Evolutionary conservation across 2,113 vertebrate genomes (phyloP), one percentile per base, ranked within the genome.

Genomic region (Noctilio leporinus): DNA sequence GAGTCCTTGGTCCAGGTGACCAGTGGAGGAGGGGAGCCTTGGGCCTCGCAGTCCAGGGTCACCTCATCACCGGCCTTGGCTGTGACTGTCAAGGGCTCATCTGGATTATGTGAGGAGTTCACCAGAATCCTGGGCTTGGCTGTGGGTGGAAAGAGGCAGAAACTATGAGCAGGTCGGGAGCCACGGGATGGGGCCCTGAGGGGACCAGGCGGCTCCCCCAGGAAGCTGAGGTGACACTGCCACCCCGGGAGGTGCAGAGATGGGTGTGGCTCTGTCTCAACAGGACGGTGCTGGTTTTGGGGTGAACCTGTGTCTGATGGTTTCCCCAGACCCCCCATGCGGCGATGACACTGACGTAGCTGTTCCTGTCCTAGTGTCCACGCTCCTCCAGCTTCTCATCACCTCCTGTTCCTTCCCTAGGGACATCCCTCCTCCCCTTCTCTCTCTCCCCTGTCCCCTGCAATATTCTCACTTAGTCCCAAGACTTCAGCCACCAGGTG

Each of bases 1-100:
- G 98, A 98, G 33, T 99, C 99, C 89, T 98, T 98, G 65, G 97
- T 99, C 99, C 99, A 99, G 9, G 98, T 97, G 88, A 99, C 98
- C 45, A 99, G 45, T 0, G 99, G 99, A 38, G 98, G 94, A 0
- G 99, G 99, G 43, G 85, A 96, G 28, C 99, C 99, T 4, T 98
- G 96, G 59, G 94, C 99, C 81, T 99, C 98, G 0, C 99, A 99
- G 55, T 98, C 99, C 64, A 99, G 98, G 62, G 98, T 98, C 91
- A 98, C 98, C 95, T 99, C 99, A 14, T 99, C 98, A 1, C 99
- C 99, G 14, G 98, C 98, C 82, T 98, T 98, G 14, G 98, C 98
- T 0, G 97, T 98, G 97, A 99, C 87, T 33, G 95, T 96, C 64
- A 99, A 83, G 3, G 98, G 95, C 35, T 91, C 80, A 0, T 94